Base-by-base conservation (phyloP, 1,140 invertebrate genomes). In the Hylyphantes graminicola region DNA sequence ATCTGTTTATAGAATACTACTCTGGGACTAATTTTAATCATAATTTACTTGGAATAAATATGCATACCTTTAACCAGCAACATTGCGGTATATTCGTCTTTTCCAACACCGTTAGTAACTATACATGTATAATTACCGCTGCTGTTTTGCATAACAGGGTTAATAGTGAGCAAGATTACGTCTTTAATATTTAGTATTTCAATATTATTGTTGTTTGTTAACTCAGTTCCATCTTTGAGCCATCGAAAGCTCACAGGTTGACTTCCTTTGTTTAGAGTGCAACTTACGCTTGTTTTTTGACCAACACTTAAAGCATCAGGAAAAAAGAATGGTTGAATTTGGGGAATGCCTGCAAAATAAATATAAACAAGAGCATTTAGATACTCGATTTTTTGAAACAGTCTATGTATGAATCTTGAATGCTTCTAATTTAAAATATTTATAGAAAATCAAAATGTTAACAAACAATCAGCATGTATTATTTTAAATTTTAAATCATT, bases 61-160 rank as follows among this genome's bases (percentile, higher is more conserved):
- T 35, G 35, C 12, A 74, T 90, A 92, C 92, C 92, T 88, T 92
- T 91, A 87, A 93, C 92, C 89, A 90, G 87, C 83, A 93, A 90
- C 59, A 88, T 89, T 55, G 94, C 91, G 48, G 93, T 92, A 88
- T 93, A 93, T 85, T 91, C 92, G 77, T 91, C 91, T 78, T 89
- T 90, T 83, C 93, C 93, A 51, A 93, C 93, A 61, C 90, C 89
- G 90, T 95, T 95, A 85, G 90, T 92, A 35, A 93, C 94, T 53
- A 92, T 89, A 89, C 94, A 95, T 15, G 94, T 93, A 88, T 95
- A 95, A 87, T 94, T 93, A 10, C 94, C 94, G 77, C 92, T 90
- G 89, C 94, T 93, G 83, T 91, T 87, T 12, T 89, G 89, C 55
- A 85, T 88, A 35, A 90, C 89, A 65, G 88, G 87, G 68, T 88